Evolutionary conservation across 23 tunicate species (phyloP).

Genomic region (Clavelina lepadiformis): DNA sequence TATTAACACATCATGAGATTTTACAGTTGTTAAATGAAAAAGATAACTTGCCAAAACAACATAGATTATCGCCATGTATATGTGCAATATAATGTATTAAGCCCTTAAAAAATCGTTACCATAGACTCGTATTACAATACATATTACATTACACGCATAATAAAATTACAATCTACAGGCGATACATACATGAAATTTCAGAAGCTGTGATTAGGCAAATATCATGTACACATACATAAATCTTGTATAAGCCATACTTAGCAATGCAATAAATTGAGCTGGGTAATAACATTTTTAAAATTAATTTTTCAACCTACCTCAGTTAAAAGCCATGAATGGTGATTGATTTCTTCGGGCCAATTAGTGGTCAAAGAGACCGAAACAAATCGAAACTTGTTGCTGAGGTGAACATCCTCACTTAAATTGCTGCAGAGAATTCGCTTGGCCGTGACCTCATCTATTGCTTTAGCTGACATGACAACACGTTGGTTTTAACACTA

Average conservation of each 20-base stretch:
- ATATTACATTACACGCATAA: background rate
- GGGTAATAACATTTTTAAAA: background rate
- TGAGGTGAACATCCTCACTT: constrained; percentile 6
- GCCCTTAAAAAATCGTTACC: too few species aligned
- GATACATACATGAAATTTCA: too few species aligned
- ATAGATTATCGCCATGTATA: too few species aligned
- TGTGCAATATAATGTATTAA: too few species aligned
- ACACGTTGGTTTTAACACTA: too few species aligned
- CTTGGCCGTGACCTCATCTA: constrained; percentile 76
- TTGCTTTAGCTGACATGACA: constrained; percentile 99
- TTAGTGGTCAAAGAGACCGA: constrained; percentile 34
- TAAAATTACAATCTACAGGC: background rate
- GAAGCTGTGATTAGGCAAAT: too few species aligned
- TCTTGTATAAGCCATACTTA: too few species aligned
- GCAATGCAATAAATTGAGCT: too few species aligned
- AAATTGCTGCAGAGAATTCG: constrained; percentile 56
- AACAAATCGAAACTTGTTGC: constrained; percentile 50
- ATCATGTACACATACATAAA: too few species aligned
- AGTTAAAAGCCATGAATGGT: constrained; percentile 57
- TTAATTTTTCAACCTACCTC: constrained; percentile 34
- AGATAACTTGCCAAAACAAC: background rate
- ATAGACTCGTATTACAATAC: background rate
- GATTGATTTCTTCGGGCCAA: constrained; percentile 14
- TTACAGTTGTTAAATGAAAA: too few species aligned
- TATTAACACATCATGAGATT: background rate